phyloP scores from a whole-genome alignment of 2,113 vertebrate genomes.

The Elephas maximus region DNA sequence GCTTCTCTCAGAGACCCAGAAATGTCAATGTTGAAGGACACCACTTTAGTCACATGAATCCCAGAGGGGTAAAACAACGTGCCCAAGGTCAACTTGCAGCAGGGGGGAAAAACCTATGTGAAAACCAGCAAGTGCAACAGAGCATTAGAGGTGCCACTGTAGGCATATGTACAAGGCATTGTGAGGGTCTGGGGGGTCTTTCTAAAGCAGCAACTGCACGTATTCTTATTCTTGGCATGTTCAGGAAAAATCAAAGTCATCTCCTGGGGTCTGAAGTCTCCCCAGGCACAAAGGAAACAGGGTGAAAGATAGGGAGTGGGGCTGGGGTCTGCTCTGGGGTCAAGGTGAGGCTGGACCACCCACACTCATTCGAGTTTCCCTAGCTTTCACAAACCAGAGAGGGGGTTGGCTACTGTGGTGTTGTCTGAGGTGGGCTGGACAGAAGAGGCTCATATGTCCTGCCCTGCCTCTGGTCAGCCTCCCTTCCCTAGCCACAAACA shows the following conservation, averaged over 20 bases:
- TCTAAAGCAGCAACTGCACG: background rate
- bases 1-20: background rate
- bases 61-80: background rate
- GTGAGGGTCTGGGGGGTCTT: background rate
- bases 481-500: rapidly evolving
- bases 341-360: background rate
- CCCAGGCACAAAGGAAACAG: background rate
- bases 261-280: background rate
- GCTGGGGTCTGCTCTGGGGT: rapidly evolving
- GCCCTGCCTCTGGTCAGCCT: background rate
- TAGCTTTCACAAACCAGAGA: background rate
- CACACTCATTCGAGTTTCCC: background rate
- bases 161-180: background rate
- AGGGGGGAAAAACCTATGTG: background rate
- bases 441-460: background rate
- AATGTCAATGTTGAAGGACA: background rate
- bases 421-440: background rate
- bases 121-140: background rate
- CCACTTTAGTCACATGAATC: background rate
- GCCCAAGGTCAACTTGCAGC: background rate
- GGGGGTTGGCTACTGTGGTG: rapidly evolving
- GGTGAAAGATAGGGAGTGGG: rapidly evolving
- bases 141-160: too few species aligned
- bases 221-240: background rate
- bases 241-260: background rate